These are phyloP conservation scores for Tethya wilhelma DNA, from an alignment of 37 sponge, comb jelly and placozoan genomes.

Conservation along the genomic window DNA sequence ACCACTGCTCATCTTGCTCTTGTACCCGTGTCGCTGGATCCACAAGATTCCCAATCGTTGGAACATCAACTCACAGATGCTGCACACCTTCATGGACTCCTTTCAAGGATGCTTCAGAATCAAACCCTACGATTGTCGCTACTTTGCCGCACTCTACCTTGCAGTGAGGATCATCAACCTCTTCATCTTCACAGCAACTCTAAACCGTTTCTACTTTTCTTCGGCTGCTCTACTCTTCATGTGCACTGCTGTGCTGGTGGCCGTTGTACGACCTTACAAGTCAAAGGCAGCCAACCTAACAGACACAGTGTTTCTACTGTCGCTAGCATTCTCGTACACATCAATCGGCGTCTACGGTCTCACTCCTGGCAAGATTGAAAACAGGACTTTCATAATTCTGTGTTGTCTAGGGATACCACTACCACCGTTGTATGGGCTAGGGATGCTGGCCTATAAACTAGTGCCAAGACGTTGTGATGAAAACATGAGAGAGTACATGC, in stretches of 20 bases:
- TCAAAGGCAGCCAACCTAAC: background rate
- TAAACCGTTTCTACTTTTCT: background rate
- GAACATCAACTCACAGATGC: background rate
- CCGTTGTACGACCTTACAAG: conserved; percentile 5
- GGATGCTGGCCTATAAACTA: too few relatives aligned
- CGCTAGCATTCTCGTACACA: background rate
- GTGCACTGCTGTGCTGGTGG: background rate
- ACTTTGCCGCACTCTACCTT: conserved; percentile 8
- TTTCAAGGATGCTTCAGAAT: conserved; percentile 8
- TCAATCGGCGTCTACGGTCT: background rate
- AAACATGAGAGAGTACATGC: too few relatives aligned
- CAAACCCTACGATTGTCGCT: conserved; percentile 2
- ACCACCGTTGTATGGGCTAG: too few relatives aligned
- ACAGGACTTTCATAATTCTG: background rate
- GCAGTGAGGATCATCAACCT: background rate
- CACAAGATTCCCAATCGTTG: conserved; percentile 18
- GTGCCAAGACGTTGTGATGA: too few relatives aligned
- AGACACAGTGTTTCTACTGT: background rate
- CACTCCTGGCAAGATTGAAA: background rate
- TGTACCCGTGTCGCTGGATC: conserved; percentile 23
- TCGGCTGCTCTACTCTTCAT: background rate
- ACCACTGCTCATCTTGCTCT: background rate
- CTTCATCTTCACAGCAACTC: background rate
- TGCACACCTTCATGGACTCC: conserved; percentile 27
- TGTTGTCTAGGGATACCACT: too few relatives aligned